phyloP scores from a whole-genome alignment of 1,140 invertebrate genomes.

The Camponotus pennsylvanicus region DNA sequence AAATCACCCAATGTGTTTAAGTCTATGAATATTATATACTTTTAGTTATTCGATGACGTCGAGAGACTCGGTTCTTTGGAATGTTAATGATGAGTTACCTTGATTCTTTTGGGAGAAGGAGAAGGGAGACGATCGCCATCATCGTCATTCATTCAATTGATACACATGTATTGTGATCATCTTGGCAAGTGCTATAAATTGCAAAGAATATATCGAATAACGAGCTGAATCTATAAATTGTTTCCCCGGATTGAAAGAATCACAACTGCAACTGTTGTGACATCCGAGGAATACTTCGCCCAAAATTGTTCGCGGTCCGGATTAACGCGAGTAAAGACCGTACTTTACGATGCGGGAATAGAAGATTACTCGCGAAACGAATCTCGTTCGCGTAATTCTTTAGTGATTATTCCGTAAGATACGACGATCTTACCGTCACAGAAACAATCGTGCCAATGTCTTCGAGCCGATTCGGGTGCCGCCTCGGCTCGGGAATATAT shows the following conservation, averaged over 20 bases:
- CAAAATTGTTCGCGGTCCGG: not conserved
- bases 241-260: not conserved
- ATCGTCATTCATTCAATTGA: not conserved
- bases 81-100: not conserved
- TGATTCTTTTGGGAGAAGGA: no score
- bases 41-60: not conserved
- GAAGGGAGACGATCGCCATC: not conserved
- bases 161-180: not conserved
- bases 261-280: not conserved
- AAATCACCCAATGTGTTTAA: not conserved
- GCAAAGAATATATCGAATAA: not conserved
- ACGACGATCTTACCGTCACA: conserved; percentile 17
- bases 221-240: not conserved
- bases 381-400: conserved; percentile 35
- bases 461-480: conserved; percentile 29
- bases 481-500: conserved; percentile 29
- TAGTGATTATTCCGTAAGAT: conserved; percentile 47
- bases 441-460: conserved; percentile 44
- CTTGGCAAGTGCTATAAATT: not conserved
- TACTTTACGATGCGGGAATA: conserved; percentile 6
- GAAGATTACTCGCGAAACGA: not conserved
- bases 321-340: conserved; percentile 45
- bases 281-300: not conserved
- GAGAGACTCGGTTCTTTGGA: not conserved
- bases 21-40: no score